Base-by-base conservation (phyloP, 2,113 vertebrate genomes). In the Aphyosemion australe region DNA sequence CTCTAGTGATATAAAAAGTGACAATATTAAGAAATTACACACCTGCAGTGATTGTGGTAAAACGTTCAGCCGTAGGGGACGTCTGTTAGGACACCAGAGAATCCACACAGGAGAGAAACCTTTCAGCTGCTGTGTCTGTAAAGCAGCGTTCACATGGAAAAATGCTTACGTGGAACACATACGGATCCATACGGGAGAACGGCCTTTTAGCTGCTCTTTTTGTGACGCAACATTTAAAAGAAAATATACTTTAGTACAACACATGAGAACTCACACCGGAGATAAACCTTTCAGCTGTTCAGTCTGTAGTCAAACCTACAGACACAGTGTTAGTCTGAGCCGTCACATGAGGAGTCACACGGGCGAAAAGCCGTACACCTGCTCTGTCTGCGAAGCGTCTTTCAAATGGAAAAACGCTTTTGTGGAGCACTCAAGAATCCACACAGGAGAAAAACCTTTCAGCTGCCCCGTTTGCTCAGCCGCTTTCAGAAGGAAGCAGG, bases 21-120 rank as follows among this genome's bases (percentile, higher is more conserved):
- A 54, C 15, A 12, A 16, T 14, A 42, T 32, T 11, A 34, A 37
- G 51, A 65, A 46, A 34, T 8, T 34, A 11, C 52, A 54, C 26
- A 32, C 10, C 16, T 65, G 62, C 11, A 16, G 12, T 46, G 62
- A 65, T 6, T 65, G 62, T 4, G 62, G 62, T 18, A 46, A 65
- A 46, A 14, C 41, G 6, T 65, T 65, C 51, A 54, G 51, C 26
- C 21, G 21, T 5, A 32, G 42, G 41, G 41, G 18, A 19, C n/a
- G n/a, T 53, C 13, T 65, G n/a, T 15, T 55, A 1, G 18, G 51
- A 14, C 62, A 65, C 62, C 43, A 31, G 41, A 59, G 56, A 45
- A 61, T 48, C 11, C 59, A 61, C 59, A 61, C 59, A 1, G 59
- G 60, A 11, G 60, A 62, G 21, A 62, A 62, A 50, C 60, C 46